A percentile compares a stretch with the other conserved stretches of the same genome.
Conservation (phyloP, 2,888 invertebrate genomes). For the Osmoderma eremita region DNA sequence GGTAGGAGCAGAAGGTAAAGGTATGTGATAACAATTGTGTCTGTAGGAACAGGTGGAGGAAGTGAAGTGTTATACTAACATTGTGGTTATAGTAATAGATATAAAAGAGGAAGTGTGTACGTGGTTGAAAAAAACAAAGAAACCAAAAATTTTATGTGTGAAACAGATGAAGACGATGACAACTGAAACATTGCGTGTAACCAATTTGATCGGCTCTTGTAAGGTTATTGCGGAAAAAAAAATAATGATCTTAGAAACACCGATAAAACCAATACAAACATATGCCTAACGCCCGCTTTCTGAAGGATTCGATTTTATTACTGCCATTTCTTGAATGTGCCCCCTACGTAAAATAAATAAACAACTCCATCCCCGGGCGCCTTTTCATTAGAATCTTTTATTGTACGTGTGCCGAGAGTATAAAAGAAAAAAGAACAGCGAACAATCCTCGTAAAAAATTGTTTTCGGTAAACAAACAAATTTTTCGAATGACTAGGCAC, state of each 20-base stretch:
- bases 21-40: no score
- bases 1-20: no score
- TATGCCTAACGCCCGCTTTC: not conserved
- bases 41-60: no score
- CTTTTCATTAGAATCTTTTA: slow-evolving; percentile 12
- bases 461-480: slow-evolving; percentile 27
- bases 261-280: slow-evolving; percentile 4
- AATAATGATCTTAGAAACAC: not conserved
- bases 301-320: slow-evolving; percentile 1
- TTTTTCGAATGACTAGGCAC: slow-evolving; percentile 17
- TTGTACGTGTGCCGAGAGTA: slow-evolving; percentile 2
- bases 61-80: no score
- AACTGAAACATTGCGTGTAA: no score
- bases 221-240: not conserved
- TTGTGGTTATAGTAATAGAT: no score
- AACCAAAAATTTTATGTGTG: no score
- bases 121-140: no score
- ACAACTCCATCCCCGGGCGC: not conserved
- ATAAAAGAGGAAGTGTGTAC: no score
- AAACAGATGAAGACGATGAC: no score
- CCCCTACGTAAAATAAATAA: slow-evolving; percentile 1
- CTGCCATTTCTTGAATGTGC: not conserved
- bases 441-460: slow-evolving; percentile 24
- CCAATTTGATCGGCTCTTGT: not conserved
- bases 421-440: slow-evolving; percentile 1